These are phyloP conservation scores for Mormyrus iriodes DNA, from an alignment of 2,113 vertebrate genomes.

Conservation along the genomic window DNA sequence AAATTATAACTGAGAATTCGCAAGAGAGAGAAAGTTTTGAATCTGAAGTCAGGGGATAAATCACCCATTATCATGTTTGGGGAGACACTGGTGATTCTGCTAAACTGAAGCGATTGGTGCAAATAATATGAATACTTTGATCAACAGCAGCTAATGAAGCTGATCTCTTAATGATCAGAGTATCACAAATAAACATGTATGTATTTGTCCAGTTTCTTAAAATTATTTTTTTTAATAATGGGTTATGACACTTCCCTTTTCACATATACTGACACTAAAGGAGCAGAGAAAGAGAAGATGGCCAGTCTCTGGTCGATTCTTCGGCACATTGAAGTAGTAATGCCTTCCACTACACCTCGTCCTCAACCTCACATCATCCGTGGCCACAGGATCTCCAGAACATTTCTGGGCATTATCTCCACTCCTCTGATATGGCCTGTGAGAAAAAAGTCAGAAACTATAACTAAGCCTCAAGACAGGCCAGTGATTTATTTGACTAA, in stretches of 20 bases:
- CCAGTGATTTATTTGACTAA: slow-evolving; percentile 53
- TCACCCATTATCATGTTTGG: not conserved
- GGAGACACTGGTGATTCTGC: not conserved
- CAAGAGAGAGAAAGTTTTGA: not conserved
- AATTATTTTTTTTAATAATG: slow-evolving; percentile 16
- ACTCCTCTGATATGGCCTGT: slow-evolving; percentile 69
- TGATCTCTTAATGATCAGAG: not conserved
- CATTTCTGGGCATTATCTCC: slow-evolving; percentile 71
- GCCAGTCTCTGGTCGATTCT: slow-evolving; percentile 36
- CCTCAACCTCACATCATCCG: slow-evolving; percentile 24
- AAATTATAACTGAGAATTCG: not conserved
- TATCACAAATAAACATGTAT: not conserved
- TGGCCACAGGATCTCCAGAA: slow-evolving; percentile 40
- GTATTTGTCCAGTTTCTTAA: not conserved
- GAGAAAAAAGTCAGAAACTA: slow-evolving; percentile 56
- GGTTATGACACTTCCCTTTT: slow-evolving; percentile 35
- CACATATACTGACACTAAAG: slow-evolving; percentile 15
- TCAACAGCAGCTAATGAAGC: not conserved
- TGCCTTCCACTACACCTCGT: slow-evolving; percentile 18
- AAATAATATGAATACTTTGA: not conserved
- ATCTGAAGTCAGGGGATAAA: not conserved
- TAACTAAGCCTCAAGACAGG: slow-evolving; percentile 28
- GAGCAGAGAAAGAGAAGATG: slow-evolving; percentile 35
- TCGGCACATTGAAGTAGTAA: slow-evolving; percentile 19
- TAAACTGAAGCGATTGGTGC: not conserved